A percentile compares a stretch with the other conserved stretches of the same genome.
These are phyloP conservation scores for Pachyseris speciosa DNA, from an alignment of 64 coral and sea anemone genomes.

Conservation along the genomic window DNA sequence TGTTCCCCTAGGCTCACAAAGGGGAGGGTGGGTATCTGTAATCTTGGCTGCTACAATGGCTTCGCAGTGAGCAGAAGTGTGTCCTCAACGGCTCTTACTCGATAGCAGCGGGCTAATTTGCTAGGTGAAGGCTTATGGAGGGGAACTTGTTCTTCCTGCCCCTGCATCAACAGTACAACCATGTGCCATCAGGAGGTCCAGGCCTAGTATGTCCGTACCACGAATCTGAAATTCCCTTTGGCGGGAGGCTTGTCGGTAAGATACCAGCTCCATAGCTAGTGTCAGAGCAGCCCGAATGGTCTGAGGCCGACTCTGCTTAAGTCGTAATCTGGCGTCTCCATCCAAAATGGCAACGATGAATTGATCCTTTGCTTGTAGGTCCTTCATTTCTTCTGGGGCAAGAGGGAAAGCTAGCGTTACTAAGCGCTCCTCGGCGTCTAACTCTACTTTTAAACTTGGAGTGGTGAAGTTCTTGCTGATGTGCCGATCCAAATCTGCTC, in stretches of 20 bases:
- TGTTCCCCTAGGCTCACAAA: neutral
- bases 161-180: conserved; percentile 23
- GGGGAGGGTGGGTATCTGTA: neutral
- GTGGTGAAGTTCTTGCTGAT: neutral
- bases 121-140: neutral
- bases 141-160: neutral
- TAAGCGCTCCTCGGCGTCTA: neutral
- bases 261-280: conserved; percentile 40
- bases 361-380: conserved; percentile 48
- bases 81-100: neutral
- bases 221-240: neutral
- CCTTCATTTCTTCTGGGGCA: conserved; percentile 30
- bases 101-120: neutral
- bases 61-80: neutral
- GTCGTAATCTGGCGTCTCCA: conserved; percentile 24
- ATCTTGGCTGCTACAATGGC: neutral
- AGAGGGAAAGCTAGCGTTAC: conserved; percentile 20
- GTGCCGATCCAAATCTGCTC: neutral
- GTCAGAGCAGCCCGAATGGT: conserved; percentile 21
- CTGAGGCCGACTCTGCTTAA: conserved; percentile 19
- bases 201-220: neutral
- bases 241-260: conserved; percentile 7
- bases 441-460: neutral
- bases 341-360: conserved; percentile 60
- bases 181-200: conserved; percentile 27